Percentiles rank a stretch among this genome's conserved stretches.
Conservation (phyloP, 2,113 vertebrate genomes). For the Neofelis nebulosa region DNA sequence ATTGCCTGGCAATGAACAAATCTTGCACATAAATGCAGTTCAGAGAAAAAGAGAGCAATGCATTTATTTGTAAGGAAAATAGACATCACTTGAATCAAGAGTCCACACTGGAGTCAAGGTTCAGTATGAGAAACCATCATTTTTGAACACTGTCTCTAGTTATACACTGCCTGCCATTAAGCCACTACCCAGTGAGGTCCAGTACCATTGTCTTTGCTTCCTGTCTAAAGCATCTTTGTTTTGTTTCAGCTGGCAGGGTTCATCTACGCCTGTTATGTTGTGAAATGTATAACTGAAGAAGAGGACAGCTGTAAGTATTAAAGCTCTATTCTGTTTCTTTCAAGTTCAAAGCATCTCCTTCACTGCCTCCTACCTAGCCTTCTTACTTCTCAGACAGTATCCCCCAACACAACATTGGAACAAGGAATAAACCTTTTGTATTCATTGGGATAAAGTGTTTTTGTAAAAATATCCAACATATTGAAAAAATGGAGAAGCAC, state of each 20-base stretch:
- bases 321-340: constrained; percentile 79
- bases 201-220: constrained; percentile 31
- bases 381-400: constrained; percentile 49
- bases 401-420: constrained; percentile 51
- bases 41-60: background rate
- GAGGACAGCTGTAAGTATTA: constrained; percentile 99
- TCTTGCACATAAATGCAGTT: background rate
- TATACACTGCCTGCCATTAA: background rate
- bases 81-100: background rate
- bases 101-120: background rate
- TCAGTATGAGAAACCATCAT: background rate
- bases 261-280: constrained; percentile 99
- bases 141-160: background rate
- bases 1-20: constrained; percentile 33
- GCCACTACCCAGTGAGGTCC: background rate
- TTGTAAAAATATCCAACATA: constrained; percentile 16
- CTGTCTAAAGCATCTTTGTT: constrained; percentile 82
- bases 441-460: background rate
- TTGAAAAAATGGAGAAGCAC: constrained; percentile 24
- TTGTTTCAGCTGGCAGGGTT: constrained; percentile 96
- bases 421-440: constrained; percentile 12
- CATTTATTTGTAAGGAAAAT: background rate
- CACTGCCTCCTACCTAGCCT: constrained; percentile 19
- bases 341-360: constrained; percentile 65
- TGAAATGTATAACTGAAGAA: constrained; percentile 99